Evolutionary conservation across 2,113 vertebrate species (phyloP).

Genomic region (Circaetus cinerascens): DNA sequence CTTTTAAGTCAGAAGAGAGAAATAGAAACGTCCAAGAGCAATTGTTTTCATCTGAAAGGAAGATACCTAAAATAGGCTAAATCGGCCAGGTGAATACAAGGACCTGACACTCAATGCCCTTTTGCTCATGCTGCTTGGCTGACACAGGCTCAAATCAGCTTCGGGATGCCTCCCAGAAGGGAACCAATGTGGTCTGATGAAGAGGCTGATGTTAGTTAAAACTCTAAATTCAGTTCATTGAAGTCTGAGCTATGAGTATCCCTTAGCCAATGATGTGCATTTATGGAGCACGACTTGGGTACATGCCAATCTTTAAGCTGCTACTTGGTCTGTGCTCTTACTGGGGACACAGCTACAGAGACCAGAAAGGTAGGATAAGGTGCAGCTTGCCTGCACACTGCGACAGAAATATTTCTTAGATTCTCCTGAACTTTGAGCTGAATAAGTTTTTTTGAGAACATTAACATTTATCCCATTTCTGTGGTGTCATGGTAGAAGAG

Average conservation of each 20-base stretch:
- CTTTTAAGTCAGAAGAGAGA: not conserved
- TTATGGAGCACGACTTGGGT: not conserved
- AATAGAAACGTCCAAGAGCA: not conserved
- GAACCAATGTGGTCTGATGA: not conserved
- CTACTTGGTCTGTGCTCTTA: not conserved
- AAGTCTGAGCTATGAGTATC: not conserved
- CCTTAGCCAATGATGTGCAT: not conserved
- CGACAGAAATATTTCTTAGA: not conserved
- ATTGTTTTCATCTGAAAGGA: not conserved
- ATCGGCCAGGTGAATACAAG: not conserved
- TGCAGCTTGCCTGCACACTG: not conserved
- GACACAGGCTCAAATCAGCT: not conserved
- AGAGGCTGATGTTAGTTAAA: not conserved
- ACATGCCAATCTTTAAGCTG: not conserved
- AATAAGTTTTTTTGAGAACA: not conserved
- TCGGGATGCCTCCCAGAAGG: not conserved
- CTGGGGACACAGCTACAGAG: not conserved
- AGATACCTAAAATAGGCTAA: not conserved
- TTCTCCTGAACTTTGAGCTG: not conserved
- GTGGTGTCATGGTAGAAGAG: accelerated
- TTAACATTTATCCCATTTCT: not conserved
- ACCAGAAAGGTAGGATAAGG: not conserved
- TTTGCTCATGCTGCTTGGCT: not conserved
- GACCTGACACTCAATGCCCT: no score
- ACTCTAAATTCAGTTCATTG: not conserved